Conservation (phyloP, 2,888 invertebrate species). For the Nemotelus pantherinus region DNA sequence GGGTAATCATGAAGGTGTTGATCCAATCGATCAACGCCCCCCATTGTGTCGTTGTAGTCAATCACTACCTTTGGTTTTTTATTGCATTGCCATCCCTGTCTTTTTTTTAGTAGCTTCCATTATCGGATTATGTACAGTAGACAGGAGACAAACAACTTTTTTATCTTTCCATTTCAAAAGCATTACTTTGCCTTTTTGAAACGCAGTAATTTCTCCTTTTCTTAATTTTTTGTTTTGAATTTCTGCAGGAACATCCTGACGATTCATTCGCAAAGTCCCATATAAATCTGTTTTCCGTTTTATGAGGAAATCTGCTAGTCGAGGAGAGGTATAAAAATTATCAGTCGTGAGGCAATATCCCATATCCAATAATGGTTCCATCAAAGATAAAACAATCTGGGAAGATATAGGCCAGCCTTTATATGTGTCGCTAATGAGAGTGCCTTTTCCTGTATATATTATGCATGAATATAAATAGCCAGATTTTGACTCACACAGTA, state of each 20-base stretch:
- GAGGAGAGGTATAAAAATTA: conserved; percentile 39
- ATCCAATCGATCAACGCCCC: conserved; percentile 38
- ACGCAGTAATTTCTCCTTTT: conserved; percentile 22
- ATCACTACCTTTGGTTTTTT: conserved; percentile 33
- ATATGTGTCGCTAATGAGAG: conserved; percentile 21
- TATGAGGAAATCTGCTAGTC: conserved; percentile 31
- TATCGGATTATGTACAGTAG: conserved; percentile 27
- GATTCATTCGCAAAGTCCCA: conserved; percentile 29
- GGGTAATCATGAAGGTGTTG: conserved; percentile 34
- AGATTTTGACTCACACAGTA: background rate
- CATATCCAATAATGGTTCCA: conserved; percentile 16
- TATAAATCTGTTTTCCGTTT: conserved; percentile 29
- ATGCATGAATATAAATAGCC: conserved; percentile 31
- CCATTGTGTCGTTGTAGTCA: conserved; percentile 38
- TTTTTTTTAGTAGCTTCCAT: conserved; percentile 2
- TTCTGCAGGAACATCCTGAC: conserved; percentile 24
- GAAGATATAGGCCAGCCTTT: conserved; percentile 13
- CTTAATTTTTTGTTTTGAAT: conserved; percentile 32
- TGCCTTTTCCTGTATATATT: conserved; percentile 38
- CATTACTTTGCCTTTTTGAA: conserved; percentile 36
- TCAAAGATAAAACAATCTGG: conserved; percentile 33
- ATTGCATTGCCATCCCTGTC: conserved; percentile 10
- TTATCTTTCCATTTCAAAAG: conserved; percentile 36
- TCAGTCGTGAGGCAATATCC: conserved; percentile 36
- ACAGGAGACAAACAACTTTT: conserved; percentile 27